phyloP scores from a whole-genome alignment of 2,888 invertebrate genomes.

The Pachliopta kotzebuea region DNA sequence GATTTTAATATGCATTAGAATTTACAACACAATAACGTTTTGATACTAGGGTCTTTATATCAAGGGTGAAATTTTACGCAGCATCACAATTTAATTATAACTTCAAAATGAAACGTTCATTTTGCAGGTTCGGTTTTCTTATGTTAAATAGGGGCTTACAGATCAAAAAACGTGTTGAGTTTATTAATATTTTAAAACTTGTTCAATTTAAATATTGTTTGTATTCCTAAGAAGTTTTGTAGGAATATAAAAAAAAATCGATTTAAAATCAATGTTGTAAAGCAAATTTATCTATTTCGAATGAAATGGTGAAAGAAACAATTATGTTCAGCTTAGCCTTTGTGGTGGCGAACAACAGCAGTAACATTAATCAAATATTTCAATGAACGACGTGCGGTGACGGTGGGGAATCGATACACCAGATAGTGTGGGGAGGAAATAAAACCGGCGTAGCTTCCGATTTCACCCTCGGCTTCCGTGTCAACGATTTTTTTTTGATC shows the following conservation, averaged over 20 bases:
- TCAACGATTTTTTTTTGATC: slow-evolving; percentile 32
- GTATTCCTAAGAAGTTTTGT: no score
- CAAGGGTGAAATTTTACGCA: slow-evolving; percentile 9
- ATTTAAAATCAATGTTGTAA: background rate
- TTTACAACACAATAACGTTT: slow-evolving; percentile 32
- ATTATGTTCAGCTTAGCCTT: slow-evolving; percentile 15
- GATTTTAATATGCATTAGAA: slow-evolving; percentile 40
- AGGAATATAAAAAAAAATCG: no score
- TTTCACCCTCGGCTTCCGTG: slow-evolving; percentile 55
- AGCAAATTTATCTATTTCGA: background rate
- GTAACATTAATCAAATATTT: slow-evolving; percentile 66
- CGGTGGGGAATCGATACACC: slow-evolving; percentile 60
- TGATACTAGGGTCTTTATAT: slow-evolving; percentile 22
- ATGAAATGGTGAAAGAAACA: slow-evolving; percentile 3
- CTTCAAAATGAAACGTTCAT: slow-evolving; percentile 4
- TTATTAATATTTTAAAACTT: background rate
- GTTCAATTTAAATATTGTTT: no score
- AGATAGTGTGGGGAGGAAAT: slow-evolving; percentile 60
- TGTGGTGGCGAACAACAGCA: slow-evolving; percentile 42
- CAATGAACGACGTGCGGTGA: slow-evolving; percentile 62
- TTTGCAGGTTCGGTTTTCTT: background rate
- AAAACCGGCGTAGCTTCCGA: slow-evolving; percentile 72
- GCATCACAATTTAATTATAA: slow-evolving; percentile 16
- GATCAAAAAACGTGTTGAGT: background rate
- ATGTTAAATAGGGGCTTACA: background rate